Evolutionary conservation across 2,797 vertebrate genomes (phyloP), one percentile per base, ranked within the genome.

Genomic region (Spondyliosoma cantharus): DNA sequence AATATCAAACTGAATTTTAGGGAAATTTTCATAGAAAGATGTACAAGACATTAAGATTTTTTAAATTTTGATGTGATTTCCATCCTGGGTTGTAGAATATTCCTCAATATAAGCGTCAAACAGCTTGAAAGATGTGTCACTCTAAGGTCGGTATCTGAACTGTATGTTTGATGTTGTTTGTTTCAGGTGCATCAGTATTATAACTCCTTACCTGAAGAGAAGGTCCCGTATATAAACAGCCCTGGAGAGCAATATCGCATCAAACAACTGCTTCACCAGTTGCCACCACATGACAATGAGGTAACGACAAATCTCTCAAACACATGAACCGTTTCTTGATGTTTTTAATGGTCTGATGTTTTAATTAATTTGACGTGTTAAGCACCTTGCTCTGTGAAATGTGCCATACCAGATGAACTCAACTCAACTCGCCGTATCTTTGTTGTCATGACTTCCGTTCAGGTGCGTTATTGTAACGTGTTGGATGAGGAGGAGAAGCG

Each of bases 261-360:
- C 90, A 99, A 99, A 86, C 98, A 99, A 86, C 96, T 99, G 59
- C 92, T 99, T 25, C 97, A 99, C 85, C 98, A 99, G 93, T 93
- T 99, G 87, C 98, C 98, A 0, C 97, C 98, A 0, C 98, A 99
- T 61, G 98, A 99, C 95, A 99, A 98, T 91, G 98, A 99, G 97
- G 98, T 98, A 87, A 92, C 49, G 27, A 13, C 14, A 46, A 16
- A 61, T 71, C 58, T 81, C 17, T 22, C 3, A 52, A 71, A 22
- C n/a, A n/a, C n/a, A 20, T 19, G 1, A 52, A 43, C 5, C 19
- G 2, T 43, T 54, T 5, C 5, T 61, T 22, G 50, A 22, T 48
- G 7, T 29, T 6, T 13, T 50, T 6, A n/a, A 32, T 56, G 37
- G 37, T 37, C 37, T 37, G 37, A 11, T 37, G 37, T 37, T 37